These are phyloP conservation scores for Acromyrmex charruanus DNA, from an alignment of 1,140 invertebrate genomes.

Conservation along the genomic window DNA sequence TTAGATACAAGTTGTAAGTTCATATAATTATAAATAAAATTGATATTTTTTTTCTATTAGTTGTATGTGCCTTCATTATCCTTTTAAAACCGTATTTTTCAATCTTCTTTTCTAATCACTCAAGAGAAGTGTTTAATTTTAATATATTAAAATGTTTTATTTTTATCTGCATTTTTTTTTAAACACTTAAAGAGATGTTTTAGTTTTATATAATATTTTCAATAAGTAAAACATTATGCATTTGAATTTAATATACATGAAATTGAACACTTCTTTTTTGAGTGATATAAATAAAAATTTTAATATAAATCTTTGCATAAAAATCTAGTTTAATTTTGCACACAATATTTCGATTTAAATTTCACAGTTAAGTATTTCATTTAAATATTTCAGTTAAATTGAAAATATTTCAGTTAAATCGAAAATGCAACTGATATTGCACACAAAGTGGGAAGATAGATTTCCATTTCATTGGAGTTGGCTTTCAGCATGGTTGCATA, in stretches of 20 bases:
- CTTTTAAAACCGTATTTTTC: not conserved
- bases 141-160: too few relatives aligned
- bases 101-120: not conserved
- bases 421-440: not conserved
- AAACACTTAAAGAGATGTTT: too few relatives aligned
- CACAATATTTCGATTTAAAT: not conserved
- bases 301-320: not conserved
- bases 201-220: too few relatives aligned
- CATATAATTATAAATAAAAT: conserved; percentile 12
- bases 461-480: conserved; percentile 9
- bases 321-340: not conserved
- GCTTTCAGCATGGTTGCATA: not conserved
- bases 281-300: not conserved
- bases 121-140: too few relatives aligned
- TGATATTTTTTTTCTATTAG: not conserved
- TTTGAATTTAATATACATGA: too few relatives aligned
- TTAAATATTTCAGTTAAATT: conserved; percentile 3
- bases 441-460: conserved; percentile 2
- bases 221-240: too few relatives aligned
- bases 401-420: conserved; percentile 12
- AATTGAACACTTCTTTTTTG: too few relatives aligned
- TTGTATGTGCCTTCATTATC: not conserved
- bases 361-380: not conserved
- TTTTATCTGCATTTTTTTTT: too few relatives aligned
- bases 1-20: not conserved